A percentile compares a stretch with the other conserved stretches of the same genome.
phyloP scores from a whole-genome alignment of 2,113 vertebrate genomes.

The Caracal caracal region DNA sequence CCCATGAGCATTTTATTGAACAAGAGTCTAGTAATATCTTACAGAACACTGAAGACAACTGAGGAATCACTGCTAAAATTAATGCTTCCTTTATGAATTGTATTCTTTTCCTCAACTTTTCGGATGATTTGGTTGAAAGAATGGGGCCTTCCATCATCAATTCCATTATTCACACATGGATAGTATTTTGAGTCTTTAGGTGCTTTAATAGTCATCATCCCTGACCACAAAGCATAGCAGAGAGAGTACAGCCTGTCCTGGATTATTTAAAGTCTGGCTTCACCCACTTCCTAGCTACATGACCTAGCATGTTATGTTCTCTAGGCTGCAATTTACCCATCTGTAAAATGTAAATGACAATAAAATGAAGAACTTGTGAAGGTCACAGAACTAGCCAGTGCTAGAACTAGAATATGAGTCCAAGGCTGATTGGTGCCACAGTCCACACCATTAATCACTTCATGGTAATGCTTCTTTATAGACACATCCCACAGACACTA shows the following conservation, averaged over 20 bases:
- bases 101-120: conserved; percentile 9
- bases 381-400: neutral
- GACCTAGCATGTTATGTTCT: neutral
- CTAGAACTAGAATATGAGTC: neutral
- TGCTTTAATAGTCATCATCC: neutral
- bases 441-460: neutral
- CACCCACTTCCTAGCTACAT: neutral
- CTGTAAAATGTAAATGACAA: conserved; percentile 5
- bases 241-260: neutral
- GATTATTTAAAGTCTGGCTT: neutral
- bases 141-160: neutral
- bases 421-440: neutral
- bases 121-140: conserved; percentile 2
- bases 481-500: neutral
- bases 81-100: neutral
- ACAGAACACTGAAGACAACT: neutral
- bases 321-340: neutral
- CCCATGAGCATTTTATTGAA: neutral
- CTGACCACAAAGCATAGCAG: neutral
- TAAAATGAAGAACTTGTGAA: conserved; percentile 34
- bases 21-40: neutral
- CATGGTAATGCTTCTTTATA: neutral
- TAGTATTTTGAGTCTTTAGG: neutral
- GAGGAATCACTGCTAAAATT: neutral
- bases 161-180: neutral